These are phyloP conservation scores for Kryphioiulus occultus DNA, from an alignment of 2,888 invertebrate genomes.

Conservation along the genomic window DNA sequence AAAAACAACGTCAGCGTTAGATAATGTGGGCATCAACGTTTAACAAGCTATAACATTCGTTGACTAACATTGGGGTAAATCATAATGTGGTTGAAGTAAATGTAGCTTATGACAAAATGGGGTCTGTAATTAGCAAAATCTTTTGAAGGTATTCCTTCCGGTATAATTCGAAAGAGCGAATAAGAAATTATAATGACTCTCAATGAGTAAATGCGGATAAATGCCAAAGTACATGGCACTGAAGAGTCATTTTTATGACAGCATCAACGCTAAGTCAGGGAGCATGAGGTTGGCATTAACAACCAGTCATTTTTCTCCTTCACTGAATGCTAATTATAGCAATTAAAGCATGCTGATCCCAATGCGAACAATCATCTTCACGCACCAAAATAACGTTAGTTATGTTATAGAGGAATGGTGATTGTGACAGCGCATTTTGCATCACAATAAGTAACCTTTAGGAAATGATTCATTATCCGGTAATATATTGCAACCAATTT, in stretches of 20 bases:
- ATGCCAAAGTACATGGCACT: not conserved
- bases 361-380: too few relatives aligned
- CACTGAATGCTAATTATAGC: too few relatives aligned
- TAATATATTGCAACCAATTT: too few relatives aligned
- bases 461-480: too few relatives aligned
- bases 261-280: not conserved
- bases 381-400: too few relatives aligned
- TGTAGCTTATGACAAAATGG: not conserved
- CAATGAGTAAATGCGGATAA: not conserved
- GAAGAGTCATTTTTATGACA: not conserved
- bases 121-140: conserved; percentile 6
- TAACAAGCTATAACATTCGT: not conserved
- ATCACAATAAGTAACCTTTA: too few relatives aligned
- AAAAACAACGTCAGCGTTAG: not conserved
- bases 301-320: not conserved
- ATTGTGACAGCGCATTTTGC: too few relatives aligned
- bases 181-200: not conserved
- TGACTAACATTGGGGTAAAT: not conserved
- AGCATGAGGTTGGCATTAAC: not conserved
- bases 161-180: not conserved
- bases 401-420: too few relatives aligned
- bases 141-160: not conserved
- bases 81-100: not conserved
- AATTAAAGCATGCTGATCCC: too few relatives aligned
- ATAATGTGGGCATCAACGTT: not conserved